phyloP scores from a whole-genome alignment of 2,888 invertebrate genomes.

The Siphonodentalium dalli region DNA sequence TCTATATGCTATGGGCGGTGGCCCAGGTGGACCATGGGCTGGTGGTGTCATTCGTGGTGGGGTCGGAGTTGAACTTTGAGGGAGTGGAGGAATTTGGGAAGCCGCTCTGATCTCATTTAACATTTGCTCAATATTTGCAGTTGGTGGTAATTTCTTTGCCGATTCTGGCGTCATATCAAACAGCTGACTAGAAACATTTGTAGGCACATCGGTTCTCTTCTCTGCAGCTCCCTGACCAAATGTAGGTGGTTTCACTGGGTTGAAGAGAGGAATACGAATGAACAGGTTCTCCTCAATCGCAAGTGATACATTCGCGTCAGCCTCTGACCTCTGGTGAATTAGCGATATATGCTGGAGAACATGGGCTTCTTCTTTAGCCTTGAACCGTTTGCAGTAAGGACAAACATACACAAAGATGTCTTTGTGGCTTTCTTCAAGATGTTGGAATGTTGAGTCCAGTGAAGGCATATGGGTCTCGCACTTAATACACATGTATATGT shows the following conservation, averaged over 20 bases:
- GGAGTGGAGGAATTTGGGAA: neutral
- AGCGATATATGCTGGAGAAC: constrained; percentile 37
- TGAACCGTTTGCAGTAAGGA: constrained; percentile 44
- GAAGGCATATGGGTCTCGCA: constrained; percentile 48
- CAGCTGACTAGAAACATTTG: neutral
- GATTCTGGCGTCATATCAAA: too few relatives aligned
- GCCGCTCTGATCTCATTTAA: too few relatives aligned
- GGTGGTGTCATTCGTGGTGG: neutral
- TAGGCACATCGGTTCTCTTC: too few relatives aligned
- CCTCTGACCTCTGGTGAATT: constrained; percentile 28
- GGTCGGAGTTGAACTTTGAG: neutral
- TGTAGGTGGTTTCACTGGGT: constrained; percentile 31
- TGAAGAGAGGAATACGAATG: constrained; percentile 36
- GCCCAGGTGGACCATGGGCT: neutral
- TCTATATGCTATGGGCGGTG: neutral
- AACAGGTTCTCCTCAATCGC: constrained; percentile 47
- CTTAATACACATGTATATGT: constrained; percentile 52
- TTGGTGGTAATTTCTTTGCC: too few relatives aligned
- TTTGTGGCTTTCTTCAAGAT: constrained; percentile 43
- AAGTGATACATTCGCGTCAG: constrained; percentile 35
- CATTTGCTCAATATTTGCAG: too few relatives aligned
- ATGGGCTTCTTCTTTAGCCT: constrained; percentile 37
- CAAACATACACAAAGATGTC: constrained; percentile 48
- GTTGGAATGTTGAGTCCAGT: constrained; percentile 43
- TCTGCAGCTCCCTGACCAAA: too few relatives aligned